These are phyloP conservation scores for Anoplolepis gracilipes DNA, from an alignment of 1,140 invertebrate genomes.

Conservation along the genomic window DNA sequence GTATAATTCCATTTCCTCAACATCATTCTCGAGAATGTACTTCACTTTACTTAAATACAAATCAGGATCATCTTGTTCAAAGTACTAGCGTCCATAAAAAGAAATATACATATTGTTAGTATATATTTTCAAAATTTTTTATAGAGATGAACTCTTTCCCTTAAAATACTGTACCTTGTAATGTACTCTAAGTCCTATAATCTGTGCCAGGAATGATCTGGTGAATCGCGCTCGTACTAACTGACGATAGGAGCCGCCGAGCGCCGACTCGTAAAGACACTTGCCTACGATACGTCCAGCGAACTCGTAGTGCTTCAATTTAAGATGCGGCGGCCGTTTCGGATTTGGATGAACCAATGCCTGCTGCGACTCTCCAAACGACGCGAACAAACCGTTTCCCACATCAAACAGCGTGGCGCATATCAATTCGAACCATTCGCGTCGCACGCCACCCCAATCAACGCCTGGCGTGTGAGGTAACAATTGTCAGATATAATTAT, in stretches of 20 bases:
- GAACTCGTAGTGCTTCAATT: conserved; percentile 96
- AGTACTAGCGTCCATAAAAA: conserved; percentile 89
- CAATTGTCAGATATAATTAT: background rate
- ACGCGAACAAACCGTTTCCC: conserved; percentile 92
- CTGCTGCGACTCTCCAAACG: conserved; percentile 94
- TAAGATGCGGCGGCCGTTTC: conserved; percentile 90
- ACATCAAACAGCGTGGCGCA: conserved; percentile 95
- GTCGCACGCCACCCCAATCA: conserved; percentile 96
- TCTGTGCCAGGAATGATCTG: conserved; percentile 96
- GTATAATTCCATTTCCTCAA: conserved; percentile 93
- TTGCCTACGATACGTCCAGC: conserved; percentile 98
- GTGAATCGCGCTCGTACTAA: conserved; percentile 96
- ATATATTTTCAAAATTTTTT: background rate
- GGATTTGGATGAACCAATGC: conserved; percentile 96
- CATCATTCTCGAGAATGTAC: conserved; percentile 96
- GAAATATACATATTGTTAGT: background rate
- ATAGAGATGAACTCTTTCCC: background rate
- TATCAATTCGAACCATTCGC: conserved; percentile 97
- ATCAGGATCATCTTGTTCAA: conserved; percentile 98
- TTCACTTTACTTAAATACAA: conserved; percentile 96
- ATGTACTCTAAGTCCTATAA: conserved; percentile 96
- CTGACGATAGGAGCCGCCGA: conserved; percentile 95
- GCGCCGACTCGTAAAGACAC: conserved; percentile 95
- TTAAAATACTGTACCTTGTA: conserved; percentile 91
- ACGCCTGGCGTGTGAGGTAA: conserved; percentile 87